Base-by-base conservation (phyloP, 2,888 invertebrate species). In the Caenorhabditis uteleia region DNA sequence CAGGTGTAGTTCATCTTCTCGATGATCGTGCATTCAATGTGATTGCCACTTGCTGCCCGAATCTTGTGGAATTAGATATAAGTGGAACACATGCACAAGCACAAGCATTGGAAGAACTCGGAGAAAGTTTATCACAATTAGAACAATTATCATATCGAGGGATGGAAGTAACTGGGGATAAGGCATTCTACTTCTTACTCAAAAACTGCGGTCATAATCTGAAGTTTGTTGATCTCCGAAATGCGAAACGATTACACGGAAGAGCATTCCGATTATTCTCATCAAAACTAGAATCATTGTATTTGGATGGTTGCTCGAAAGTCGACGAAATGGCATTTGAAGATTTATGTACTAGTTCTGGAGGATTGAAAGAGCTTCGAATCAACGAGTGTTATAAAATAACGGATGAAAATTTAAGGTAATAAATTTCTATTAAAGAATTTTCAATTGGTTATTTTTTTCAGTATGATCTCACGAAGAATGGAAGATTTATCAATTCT, bases 141-240 rank as follows among this genome's bases (percentile, higher is more conserved):
- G 49, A 57, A 18, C 50, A 55, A 7, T 42, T 81, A 10, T 68
- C 74, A 25, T 81, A 80, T 42, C 57, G 78, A 6, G 80, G 78
- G 43, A 82, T 81, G 82, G 50, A 56, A 33, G 69, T 65, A 16
- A 59, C 74, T 7, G 70, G 66, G 31, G 81, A 81, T 47, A 77
- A 77, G 57, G 69, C 66, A 12, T 78, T 83, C 54, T 82, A 82
- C 75, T 82, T 76, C 49, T 49, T 83, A 20, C 68, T 83, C 31
- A 74, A 80, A 29, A 69, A 62, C 25, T 67, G 64, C 27, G 76
- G 74, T 7, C 62, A 68, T 29, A 60, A 59, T 2, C 67, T 83
- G 26, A 64, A 68, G 43, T 68, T 65, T 25, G 73, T 80, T 14
- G 83, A 83, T 51, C 44, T 83, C 29, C 66, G 82, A 40, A 79